Percentiles rank a stretch among this genome's conserved stretches.
Conservation (phyloP, 2,888 invertebrate genomes). For the Drosophila hamatofila region DNA sequence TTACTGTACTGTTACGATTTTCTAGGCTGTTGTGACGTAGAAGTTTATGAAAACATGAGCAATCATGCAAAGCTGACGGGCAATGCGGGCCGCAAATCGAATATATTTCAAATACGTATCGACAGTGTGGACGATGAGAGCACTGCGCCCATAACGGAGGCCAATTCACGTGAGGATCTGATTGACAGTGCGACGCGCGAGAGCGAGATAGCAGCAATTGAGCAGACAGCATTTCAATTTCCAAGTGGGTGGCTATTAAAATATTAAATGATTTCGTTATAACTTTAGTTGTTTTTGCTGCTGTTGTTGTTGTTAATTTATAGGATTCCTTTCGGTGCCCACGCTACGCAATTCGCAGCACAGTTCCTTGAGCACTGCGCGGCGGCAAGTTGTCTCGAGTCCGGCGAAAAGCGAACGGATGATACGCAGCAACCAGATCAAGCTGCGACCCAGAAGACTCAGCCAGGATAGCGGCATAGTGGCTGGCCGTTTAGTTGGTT, state of each 20-base stretch:
- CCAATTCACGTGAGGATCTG: slow-evolving; percentile 82
- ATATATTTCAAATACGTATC: slow-evolving; percentile 74
- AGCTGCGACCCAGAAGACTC: slow-evolving; percentile 77
- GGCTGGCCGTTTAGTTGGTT: slow-evolving; percentile 77
- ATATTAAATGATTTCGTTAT: no score
- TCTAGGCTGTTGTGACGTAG: slow-evolving; percentile 20
- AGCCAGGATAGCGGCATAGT: slow-evolving; percentile 85
- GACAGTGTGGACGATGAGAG: slow-evolving; percentile 80
- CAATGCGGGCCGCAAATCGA: slow-evolving; percentile 43
- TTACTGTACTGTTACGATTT: slow-evolving; percentile 17
- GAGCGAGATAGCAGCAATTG: slow-evolving; percentile 34
- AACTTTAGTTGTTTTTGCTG: neutral
- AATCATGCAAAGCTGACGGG: slow-evolving; percentile 40
- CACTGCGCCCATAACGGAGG: slow-evolving; percentile 76
- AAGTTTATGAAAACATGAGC: slow-evolving; percentile 57
- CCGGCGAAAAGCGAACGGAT: slow-evolving; percentile 83
- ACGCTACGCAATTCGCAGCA: slow-evolving; percentile 74
- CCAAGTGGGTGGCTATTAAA: slow-evolving; percentile 56
- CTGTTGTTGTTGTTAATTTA: neutral
- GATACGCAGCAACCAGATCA: slow-evolving; percentile 56
- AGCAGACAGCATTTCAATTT: slow-evolving; percentile 64
- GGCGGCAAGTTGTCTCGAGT: slow-evolving; percentile 83
- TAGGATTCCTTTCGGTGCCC: slow-evolving; percentile 84
- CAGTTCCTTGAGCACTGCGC: slow-evolving; percentile 49
- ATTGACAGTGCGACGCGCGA: slow-evolving; percentile 66